Evolutionary conservation across 2,797 vertebrate species (phyloP), one percentile per base, ranked within the genome.

Genomic region (Tragopan temminckii): DNA sequence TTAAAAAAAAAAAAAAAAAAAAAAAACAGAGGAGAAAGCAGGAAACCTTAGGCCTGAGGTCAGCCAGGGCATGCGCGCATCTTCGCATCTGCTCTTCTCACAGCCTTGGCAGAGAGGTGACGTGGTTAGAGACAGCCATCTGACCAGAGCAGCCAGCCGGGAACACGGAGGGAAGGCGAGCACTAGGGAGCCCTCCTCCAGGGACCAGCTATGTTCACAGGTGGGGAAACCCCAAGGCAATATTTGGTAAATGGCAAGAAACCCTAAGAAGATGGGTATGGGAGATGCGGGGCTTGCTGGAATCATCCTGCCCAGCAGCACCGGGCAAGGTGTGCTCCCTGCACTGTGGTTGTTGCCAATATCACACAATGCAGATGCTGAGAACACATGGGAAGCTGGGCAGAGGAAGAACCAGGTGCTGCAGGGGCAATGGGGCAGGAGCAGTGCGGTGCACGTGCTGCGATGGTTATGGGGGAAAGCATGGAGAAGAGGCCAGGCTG

Each of bases 401-500:
- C 5, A 43, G 19, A 52, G 89, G 75, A 84, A 76, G 58, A 7
- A 36, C 42, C 8, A 0, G 50, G 42, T 46, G 87, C 52, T 11
- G 57, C 8, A 38, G 63, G 67, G 93, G 43, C 31, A 55, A 43
- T 7, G 29, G 0, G 5, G 90, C 17, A 82, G 76, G 36, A 88
- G 84, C 1, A 0, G 55, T 42, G 36, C 3, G 38, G 89, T 91
- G 94, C 86, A 83, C 42, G 66, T 88, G 3, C 80, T 43, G 95
- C n/a, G 62, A 88, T 23, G 48, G 96, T 64, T 88, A 42, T 80
- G 87, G 87, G 90, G 91, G 89, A 95, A 96, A 96, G 89, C 90
- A 90, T 25, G 11, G 2, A 84, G 96, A 90, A 84, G 93, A 97
- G 98, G 94, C 87, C 77, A 93, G 97, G 98, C 97, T 95, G 97